Evolutionary conservation across 2,888 invertebrate genomes (phyloP), one percentile per base, ranked within the genome.

Genomic region (Eilema depressum): DNA sequence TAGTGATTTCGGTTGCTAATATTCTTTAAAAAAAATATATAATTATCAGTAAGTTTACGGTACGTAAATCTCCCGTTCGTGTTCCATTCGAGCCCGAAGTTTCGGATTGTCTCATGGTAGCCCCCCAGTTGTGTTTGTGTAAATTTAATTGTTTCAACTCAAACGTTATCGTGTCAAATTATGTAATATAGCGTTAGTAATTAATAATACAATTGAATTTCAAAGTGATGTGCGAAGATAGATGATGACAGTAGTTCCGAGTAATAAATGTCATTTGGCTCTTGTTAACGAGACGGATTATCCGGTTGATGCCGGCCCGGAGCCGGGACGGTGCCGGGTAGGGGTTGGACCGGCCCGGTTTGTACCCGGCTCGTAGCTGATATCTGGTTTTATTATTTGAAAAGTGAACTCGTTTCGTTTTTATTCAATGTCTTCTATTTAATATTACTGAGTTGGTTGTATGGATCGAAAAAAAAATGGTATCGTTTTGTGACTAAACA

Each of bases 181-280:
- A 7, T 17, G 25, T 63, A 17, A 37, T 37, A 8, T 33, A 37
- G 17, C 33, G 25, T 25, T 8, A 25, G 37, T 37, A 37, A 63
- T 63, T 62, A 62, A 62, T 62, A 23, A 62, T 37, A 17, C 25
- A 62, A 37, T 37, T 37, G 37, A 37, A 37, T 37, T 62, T 23
- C 33, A 37, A 33, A 25, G 33, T 33, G 23, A 25, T 62, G 25
- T 37, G 23, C 17, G 62, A 37, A 37, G 37, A 37, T 17, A 63
- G n/a, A 23, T 62, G 53, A 53, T 53, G 53, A 53, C 53, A 53
- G n/a, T 53, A 53, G n/a, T 53, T 53, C 53, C 53, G 53, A 53
- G 53, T 20, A n/a, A 53, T n/a, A 53, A 53, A 53, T 53, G 53
- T 53, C 53, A 53, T n/a, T 10, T 53, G 53, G n/a, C 53, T 53